These are phyloP conservation scores for Steinernema hermaphroditum DNA, from an alignment of 2,888 invertebrate species.

Conservation along the genomic window DNA sequence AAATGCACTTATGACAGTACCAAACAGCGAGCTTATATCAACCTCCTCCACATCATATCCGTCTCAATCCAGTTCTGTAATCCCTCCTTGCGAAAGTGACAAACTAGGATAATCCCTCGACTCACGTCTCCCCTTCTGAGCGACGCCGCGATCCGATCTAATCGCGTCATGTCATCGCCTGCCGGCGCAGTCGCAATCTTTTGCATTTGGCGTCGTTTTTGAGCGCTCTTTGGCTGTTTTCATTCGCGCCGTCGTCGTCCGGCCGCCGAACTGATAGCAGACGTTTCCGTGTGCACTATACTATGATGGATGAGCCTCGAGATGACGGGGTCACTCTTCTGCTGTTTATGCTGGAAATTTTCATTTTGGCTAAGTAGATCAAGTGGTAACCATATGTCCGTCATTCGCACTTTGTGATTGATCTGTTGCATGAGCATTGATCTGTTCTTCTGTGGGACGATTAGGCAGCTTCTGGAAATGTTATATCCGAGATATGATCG, in stretches of 20 bases:
- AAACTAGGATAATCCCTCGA: background rate
- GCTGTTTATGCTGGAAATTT: background rate
- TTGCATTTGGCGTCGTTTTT: background rate
- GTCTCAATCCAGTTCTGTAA: background rate
- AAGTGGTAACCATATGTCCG: no score
- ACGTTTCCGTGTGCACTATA: background rate
- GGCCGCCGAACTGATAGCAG: background rate
- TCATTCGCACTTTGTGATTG: no score
- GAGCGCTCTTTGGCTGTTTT: background rate
- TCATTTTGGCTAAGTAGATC: no score
- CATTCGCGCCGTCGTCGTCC: background rate
- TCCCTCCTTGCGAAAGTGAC: background rate
- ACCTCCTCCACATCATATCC: background rate
- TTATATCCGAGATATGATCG: no score
- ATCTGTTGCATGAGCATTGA: no score
- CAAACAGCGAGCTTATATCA: background rate
- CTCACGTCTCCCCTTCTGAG: background rate
- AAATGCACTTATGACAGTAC: no score
- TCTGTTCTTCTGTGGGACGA: no score
- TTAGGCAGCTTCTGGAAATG: no score
- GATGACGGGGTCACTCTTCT: background rate
- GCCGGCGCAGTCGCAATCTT: conserved; percentile 19
- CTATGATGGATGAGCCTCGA: background rate
- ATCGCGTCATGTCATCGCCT: conserved; percentile 17
- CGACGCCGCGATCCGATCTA: conserved; percentile 10